Percentiles rank a stretch among this genome's conserved stretches.
Evolutionary conservation across 2,888 invertebrate species (phyloP).

Genomic region (Lacanobia wlatinum): DNA sequence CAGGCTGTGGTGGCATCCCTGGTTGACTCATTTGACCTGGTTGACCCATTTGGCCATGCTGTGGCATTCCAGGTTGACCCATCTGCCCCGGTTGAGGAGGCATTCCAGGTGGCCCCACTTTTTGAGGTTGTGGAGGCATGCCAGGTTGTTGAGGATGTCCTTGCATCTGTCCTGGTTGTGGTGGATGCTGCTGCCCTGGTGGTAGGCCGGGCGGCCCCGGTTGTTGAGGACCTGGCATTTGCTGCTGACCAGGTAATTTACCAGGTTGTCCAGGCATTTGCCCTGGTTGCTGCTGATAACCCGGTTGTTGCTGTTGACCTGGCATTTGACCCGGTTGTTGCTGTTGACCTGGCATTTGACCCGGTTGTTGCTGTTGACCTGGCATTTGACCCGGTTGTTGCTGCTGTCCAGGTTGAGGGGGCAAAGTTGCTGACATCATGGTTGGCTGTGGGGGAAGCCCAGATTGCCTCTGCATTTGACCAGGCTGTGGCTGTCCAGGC

Average conservation of each 20-base stretch:
- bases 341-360: slow-evolving; percentile 27
- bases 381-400: slow-evolving; percentile 39
- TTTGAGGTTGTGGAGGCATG: slow-evolving; percentile 24
- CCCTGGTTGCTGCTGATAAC: slow-evolving; percentile 43
- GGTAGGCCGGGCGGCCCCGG: slow-evolving; percentile 61
- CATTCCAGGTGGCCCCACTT: slow-evolving; percentile 41
- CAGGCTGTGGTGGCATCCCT: slow-evolving; percentile 47
- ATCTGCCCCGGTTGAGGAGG: slow-evolving; percentile 35
- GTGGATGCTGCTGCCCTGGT: slow-evolving; percentile 52
- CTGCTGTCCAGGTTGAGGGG: slow-evolving; percentile 39
- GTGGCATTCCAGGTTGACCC: slow-evolving; percentile 45
- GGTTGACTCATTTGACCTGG: slow-evolving; percentile 46
- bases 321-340: slow-evolving; percentile 46
- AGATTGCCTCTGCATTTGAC: slow-evolving; percentile 57
- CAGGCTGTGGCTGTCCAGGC: slow-evolving; percentile 63
- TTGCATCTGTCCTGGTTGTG: slow-evolving; percentile 63
- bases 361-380: slow-evolving; percentile 43
- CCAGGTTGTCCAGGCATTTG: slow-evolving; percentile 59
- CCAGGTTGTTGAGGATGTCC: slow-evolving; percentile 53
- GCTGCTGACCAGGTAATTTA: slow-evolving; percentile 62
- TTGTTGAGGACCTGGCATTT: slow-evolving; percentile 63
- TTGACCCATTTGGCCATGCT: slow-evolving; percentile 49
- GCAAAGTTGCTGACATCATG: slow-evolving; percentile 45
- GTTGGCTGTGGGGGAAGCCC: slow-evolving; percentile 56
- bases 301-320: slow-evolving; percentile 43